Conservation (phyloP, 2,113 vertebrate genomes). For the Chinchilla lanigera region DNA sequence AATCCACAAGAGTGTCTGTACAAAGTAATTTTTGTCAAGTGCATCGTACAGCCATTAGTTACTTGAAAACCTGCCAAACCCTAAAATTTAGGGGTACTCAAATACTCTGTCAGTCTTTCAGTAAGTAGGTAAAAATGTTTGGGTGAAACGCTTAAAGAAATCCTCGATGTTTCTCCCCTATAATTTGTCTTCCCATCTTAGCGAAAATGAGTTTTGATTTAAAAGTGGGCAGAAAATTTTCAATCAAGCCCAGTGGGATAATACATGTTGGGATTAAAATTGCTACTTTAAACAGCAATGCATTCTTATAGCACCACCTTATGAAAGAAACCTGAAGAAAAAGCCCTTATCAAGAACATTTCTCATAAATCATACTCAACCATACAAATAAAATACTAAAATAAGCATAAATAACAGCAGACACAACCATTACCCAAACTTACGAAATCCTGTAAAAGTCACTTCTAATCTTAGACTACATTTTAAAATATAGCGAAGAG, state of each 20-base stretch:
- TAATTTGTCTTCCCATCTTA: background rate
- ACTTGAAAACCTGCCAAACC: background rate
- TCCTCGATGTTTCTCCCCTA: background rate
- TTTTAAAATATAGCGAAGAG: conserved; percentile 27
- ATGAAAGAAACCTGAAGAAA: background rate
- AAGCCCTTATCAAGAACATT: background rate
- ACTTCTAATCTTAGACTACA: background rate
- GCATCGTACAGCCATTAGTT: background rate
- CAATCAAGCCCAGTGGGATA: background rate
- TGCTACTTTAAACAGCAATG: conserved; percentile 42
- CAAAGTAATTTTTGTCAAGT: conserved; percentile 58
- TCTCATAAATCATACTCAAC: background rate
- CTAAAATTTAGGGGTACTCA: background rate
- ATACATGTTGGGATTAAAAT: background rate
- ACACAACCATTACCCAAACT: background rate
- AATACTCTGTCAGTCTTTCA: background rate
- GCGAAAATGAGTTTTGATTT: conserved; percentile 9
- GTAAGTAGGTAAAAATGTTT: background rate
- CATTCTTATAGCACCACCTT: background rate
- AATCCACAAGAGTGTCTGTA: background rate
- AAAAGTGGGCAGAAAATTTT: conserved; percentile 21
- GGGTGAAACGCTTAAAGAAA: conserved; percentile 44
- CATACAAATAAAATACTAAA: background rate
- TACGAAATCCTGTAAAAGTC: conserved; percentile 4
- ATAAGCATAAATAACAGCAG: background rate